phyloP scores from a whole-genome alignment of 2,888 invertebrate species.

The Papilio protenor region DNA sequence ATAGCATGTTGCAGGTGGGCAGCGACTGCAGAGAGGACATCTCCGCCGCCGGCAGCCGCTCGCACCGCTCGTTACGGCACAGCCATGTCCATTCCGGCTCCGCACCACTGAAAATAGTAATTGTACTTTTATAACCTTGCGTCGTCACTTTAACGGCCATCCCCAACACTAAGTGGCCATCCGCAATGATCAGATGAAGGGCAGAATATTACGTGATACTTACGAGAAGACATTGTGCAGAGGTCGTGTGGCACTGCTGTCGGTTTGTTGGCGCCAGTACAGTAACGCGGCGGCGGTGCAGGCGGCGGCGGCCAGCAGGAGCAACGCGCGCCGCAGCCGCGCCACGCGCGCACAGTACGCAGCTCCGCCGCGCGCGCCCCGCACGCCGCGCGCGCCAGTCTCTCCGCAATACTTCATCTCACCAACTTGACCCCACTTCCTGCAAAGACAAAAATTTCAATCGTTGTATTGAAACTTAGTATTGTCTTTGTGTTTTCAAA shows the following conservation, averaged over 20 bases:
- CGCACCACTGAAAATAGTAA: conserved; percentile 65
- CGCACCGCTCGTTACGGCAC: conserved; percentile 88
- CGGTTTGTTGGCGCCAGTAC: conserved; percentile 85
- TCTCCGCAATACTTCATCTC: conserved; percentile 74
- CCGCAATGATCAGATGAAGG: background rate
- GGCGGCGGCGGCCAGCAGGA: conserved; percentile 82
- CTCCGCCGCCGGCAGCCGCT: conserved; percentile 79
- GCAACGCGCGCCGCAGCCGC: conserved; percentile 83
- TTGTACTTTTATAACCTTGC: background rate
- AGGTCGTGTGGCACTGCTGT: conserved; percentile 69
- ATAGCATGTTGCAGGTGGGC: conserved; percentile 91
- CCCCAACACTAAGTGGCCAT: background rate
- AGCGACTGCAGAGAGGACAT: conserved; percentile 83
- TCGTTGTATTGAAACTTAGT: too few relatives aligned
- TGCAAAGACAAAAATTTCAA: conserved; percentile 43
- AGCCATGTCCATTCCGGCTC: conserved; percentile 90
- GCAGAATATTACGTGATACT: conserved; percentile 49
- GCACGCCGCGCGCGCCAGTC: conserved; percentile 70
- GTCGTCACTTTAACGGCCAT: too few relatives aligned
- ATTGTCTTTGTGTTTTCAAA: too few relatives aligned
- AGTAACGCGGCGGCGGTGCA: conserved; percentile 84
- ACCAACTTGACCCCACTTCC: conserved; percentile 45
- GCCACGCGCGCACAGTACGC: conserved; percentile 81
- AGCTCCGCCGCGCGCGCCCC: conserved; percentile 75
- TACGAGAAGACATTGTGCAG: conserved; percentile 67